Evolutionary conservation across 2,888 invertebrate species (phyloP), one percentile per base, ranked within the genome.

Genomic region (Lepetodrilus schrolli): DNA sequence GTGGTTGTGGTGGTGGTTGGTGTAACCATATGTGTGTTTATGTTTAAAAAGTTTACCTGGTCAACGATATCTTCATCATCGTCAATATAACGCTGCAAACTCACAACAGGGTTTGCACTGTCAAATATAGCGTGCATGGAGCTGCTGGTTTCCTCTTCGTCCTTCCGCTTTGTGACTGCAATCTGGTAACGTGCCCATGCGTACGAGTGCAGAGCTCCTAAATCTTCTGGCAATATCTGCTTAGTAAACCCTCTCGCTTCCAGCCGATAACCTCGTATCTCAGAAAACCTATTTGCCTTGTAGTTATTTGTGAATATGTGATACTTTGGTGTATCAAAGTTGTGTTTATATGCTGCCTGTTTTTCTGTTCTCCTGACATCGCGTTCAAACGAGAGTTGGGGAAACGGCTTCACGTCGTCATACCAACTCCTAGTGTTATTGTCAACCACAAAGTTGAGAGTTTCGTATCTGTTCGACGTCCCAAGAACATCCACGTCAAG

Each of bases 311-410:
- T 75, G 47, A 84, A 79, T 26, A 82, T 75, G 70, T 83, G 83
- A 66, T 86, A 83, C 72, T 84, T 86, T 8, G 87, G 87, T 0
- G 73, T 66, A n/a, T 84, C 79, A 47, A 85, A 86, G 68, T 86
- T 81, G 72, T 78, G 86, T 26, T 82, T 79, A 34, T 82, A 78
- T 4, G 81, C 77, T 1, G 85, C 85, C 5, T 83, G 79, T 48
- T 74, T 37, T 66, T 87, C 87, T 0, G 80, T 82, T 5, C 49
- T 30, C 38, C 75, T 80, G 0, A 85, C 23, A 20, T 70, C 74
- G 8, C 78, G 74, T 13, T 72, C 70, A 66, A 81, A 80, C 20
- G 78, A 73, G 5, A 80, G 72, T 72, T 84, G 85, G 21, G 80
- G 66, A 43, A 75, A 69, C 0, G 49, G 37, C 66, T 74, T 23